Percentiles rank a stretch among this genome's conserved stretches.
Evolutionary conservation across 2,113 vertebrate genomes (phyloP).

Genomic region (Tachysurus vachellii): DNA sequence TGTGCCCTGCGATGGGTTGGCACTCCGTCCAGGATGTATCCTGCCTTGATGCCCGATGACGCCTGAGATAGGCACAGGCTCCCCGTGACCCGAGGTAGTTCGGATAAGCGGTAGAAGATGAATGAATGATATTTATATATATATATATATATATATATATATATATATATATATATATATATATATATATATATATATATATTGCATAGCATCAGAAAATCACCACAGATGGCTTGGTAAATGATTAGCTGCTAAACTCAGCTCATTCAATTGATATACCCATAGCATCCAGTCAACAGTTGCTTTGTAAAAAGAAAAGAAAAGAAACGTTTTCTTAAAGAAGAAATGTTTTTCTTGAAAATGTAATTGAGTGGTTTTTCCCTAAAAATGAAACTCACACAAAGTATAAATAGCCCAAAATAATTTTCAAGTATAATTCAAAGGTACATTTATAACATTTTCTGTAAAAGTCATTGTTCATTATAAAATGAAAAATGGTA

Average conservation of each 20-base stretch:
- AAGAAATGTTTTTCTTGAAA: too few species aligned
- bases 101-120: too few species aligned
- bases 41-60: too few species aligned
- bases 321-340: too few species aligned
- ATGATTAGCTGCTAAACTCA: neutral
- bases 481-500: neutral
- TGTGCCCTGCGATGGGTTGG: too few species aligned
- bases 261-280: neutral
- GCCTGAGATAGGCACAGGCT: too few species aligned
- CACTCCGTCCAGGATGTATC: too few species aligned
- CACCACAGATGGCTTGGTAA: neutral
- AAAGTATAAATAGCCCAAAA: neutral
- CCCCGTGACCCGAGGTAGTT: too few species aligned
- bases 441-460: neutral
- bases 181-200: neutral
- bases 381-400: neutral
- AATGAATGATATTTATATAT: too few species aligned
- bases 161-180: too few species aligned
- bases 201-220: neutral
- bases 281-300: neutral
- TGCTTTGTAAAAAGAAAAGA: too few species aligned
- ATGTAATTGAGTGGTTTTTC: neutral
- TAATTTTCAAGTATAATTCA: neutral
- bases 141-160: too few species aligned
- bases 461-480: neutral